Evolutionary conservation across 2,888 invertebrate genomes (phyloP).

Genomic region (Drosophila paucipuncta): DNA sequence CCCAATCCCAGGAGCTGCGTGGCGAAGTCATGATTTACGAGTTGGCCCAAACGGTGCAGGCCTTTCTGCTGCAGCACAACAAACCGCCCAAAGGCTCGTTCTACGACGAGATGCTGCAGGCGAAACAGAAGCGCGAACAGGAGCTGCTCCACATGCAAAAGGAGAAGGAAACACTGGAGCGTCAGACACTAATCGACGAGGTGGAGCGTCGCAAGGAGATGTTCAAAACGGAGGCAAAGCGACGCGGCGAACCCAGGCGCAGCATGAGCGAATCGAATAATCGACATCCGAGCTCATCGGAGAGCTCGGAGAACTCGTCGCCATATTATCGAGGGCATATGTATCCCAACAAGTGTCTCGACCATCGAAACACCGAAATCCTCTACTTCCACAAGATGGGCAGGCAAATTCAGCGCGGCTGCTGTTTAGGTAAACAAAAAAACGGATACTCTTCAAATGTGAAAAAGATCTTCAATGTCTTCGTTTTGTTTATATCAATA

Average conservation of each 20-base stretch:
- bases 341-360: constrained; percentile 84
- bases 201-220: constrained; percentile 92
- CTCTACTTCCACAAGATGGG: constrained; percentile 87
- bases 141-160: constrained; percentile 88
- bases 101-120: constrained; percentile 95
- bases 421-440: constrained; percentile 88
- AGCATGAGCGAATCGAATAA: constrained; percentile 86
- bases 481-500: not conserved
- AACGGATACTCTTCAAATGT: not conserved
- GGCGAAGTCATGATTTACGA: constrained; percentile 96
- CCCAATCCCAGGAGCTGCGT: constrained; percentile 87
- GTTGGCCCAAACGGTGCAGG: constrained; percentile 91
- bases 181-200: constrained; percentile 90
- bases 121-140: constrained; percentile 89
- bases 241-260: constrained; percentile 85
- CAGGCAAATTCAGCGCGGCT: constrained; percentile 90
- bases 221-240: constrained; percentile 89
- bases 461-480: not conserved
- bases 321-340: constrained; percentile 83
- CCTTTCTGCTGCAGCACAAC: constrained; percentile 92
- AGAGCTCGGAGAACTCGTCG: constrained; percentile 86
- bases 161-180: constrained; percentile 89
- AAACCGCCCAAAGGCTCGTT: constrained; percentile 93
- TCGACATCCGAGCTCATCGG: constrained; percentile 86
- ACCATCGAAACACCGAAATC: constrained; percentile 87